phyloP scores from a whole-genome alignment of 2,113 vertebrate genomes.

The Corydoras sp. region DNA sequence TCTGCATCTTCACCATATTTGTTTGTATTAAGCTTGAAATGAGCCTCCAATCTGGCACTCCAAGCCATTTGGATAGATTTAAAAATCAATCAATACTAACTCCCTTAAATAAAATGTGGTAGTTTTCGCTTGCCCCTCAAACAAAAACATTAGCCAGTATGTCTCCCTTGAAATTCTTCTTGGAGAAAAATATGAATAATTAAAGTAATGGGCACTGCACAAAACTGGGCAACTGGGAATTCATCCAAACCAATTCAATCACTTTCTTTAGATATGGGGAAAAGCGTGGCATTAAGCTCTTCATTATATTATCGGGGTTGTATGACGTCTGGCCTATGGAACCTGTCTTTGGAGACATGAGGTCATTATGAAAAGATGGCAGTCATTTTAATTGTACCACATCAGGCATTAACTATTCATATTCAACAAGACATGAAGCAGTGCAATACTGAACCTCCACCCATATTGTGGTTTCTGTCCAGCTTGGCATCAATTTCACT shows the following conservation, averaged over 20 bases:
- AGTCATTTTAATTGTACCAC: constrained; percentile 24
- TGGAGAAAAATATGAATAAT: neutral
- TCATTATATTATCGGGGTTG: neutral
- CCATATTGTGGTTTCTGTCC: constrained; percentile 9
- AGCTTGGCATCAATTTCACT: constrained; percentile 15
- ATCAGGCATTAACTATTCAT: constrained; percentile 32
- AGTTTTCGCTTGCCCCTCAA: neutral
- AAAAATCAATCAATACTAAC: constrained; percentile 16
- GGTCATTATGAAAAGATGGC: constrained; percentile 19
- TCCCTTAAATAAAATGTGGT: neutral
- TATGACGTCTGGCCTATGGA: no score
- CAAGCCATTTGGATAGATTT: constrained; percentile 7
- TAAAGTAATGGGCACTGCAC: neutral
- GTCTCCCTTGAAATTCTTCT: neutral
- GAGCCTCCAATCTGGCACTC: constrained; percentile 10
- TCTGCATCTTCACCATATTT: neutral
- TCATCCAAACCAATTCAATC: neutral
- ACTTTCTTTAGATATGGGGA: neutral
- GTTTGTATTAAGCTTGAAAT: constrained; percentile 1
- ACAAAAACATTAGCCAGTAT: neutral
- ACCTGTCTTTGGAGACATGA: neutral
- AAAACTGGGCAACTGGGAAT: neutral
- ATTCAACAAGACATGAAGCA: constrained; percentile 15
- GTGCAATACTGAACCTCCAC: constrained; percentile 13
- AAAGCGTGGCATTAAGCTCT: neutral